Conservation (phyloP, 2,113 vertebrate species). For the Progne subis region DNA sequence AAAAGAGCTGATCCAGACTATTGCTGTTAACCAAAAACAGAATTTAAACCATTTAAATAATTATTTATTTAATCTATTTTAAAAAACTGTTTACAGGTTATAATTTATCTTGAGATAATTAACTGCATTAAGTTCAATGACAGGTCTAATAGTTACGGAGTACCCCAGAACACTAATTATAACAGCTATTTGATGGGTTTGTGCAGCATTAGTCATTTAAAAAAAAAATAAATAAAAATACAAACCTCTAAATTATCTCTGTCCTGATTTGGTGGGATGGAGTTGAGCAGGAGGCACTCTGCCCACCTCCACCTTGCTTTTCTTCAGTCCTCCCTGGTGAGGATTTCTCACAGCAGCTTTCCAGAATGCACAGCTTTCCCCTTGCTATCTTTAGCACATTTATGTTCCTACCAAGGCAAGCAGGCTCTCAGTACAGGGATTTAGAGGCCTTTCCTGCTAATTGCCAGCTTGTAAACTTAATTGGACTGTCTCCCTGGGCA, state of each 20-base stretch:
- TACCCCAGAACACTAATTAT: constrained; percentile 63
- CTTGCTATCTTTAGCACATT: constrained; percentile 81
- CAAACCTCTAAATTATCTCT: constrained; percentile 63
- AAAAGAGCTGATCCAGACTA: background rate
- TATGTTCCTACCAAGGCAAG: constrained; percentile 86
- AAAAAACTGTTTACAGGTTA: background rate
- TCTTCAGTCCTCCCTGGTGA: constrained; percentile 65
- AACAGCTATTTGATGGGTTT: constrained; percentile 65
- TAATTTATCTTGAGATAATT: constrained; percentile 45
- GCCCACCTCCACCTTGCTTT: constrained; percentile 65
- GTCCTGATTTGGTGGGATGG: constrained; percentile 50
- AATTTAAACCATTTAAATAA: no score
- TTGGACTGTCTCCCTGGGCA: constrained; percentile 86
- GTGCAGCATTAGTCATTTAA: constrained; percentile 49
- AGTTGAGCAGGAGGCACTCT: constrained; percentile 64
- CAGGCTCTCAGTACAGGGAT: constrained; percentile 86
- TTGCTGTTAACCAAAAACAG: background rate
- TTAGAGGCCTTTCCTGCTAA: constrained; percentile 89
- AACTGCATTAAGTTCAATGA: constrained; percentile 32
- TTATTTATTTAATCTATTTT: no score
- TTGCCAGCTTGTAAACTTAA: constrained; percentile 97
- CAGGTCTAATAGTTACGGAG: constrained; percentile 55
- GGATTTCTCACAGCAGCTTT: constrained; percentile 75
- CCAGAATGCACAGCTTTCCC: constrained; percentile 74
- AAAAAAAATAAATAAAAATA: background rate